Base-by-base conservation (phyloP, 2,888 invertebrate species). In the Oscheius sp. region DNA sequence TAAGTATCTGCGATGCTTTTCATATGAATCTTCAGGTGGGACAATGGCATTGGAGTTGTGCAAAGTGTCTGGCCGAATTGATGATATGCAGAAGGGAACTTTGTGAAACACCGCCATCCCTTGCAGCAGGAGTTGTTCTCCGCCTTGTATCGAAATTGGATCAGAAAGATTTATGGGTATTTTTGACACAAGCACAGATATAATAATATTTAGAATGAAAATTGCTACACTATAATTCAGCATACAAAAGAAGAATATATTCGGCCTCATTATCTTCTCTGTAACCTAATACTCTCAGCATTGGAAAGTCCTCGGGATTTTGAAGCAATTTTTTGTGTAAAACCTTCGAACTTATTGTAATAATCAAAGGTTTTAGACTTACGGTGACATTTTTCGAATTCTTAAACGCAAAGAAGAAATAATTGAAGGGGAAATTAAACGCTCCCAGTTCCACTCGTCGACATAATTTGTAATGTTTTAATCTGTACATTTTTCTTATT, bases 191-290 rank as follows among this genome's bases (percentile, higher is more conserved):
- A 46, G 7, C 16, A 25, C n/a, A 41, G 7, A 6, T 35, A 9
- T 13, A 3, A 18, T 6, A 16, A 1, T 2, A 41, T 70, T 58
- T 23, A 70, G 69, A 70, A 53, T 23, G 41, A 16, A 43, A 55
- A 58, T 16, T 59, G 59, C 27, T 70, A 56, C 29, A 58, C 58
- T 25, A 70, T 70, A 18, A 45, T 70, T 21, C 69, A 70, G 16
- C 55, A 70, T 7, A 21, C 41, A 13, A 58, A 35, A 25, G 29
- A 59, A 25, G 29, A 43, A 16, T 70, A 70, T 27, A 25, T 18
- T 25, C 16, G 45, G 1, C 56, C 56, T 25, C 56, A 46, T 7
- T 18, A 21, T 18, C 6, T 41, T 7, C 69, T 70, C 1, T 70
- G 69, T 16, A 25, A 18, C 16, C 29, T 70, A 2, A 16, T 70